Percentiles rank a stretch among this genome's conserved stretches.
phyloP scores from a whole-genome alignment of 2,888 invertebrate species.

The Diabrotica balteata region DNA sequence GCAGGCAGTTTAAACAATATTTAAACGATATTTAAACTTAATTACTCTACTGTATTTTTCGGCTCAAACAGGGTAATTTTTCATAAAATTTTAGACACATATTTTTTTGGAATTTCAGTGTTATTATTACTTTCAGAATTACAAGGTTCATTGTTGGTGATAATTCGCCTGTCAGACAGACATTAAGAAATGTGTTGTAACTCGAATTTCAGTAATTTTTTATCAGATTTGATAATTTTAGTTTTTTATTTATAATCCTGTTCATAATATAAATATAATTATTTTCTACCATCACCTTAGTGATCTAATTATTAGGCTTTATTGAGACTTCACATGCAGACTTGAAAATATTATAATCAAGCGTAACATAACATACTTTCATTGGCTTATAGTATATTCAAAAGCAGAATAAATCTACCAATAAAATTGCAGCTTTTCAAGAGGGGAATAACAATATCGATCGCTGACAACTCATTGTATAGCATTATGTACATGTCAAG shows the following conservation, averaged over 20 bases:
- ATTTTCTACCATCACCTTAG: not conserved
- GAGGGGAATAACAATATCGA: slow-evolving; percentile 44
- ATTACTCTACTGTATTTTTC: too few relatives aligned
- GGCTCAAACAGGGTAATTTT: too few relatives aligned
- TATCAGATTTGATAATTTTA: not conserved
- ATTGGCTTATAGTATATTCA: slow-evolving; percentile 13
- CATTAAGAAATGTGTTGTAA: too few relatives aligned
- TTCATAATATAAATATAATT: too few relatives aligned
- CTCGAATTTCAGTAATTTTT: not conserved
- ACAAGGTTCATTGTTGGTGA: too few relatives aligned
- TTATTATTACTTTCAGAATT: too few relatives aligned
- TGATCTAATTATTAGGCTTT: not conserved
- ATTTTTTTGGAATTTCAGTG: too few relatives aligned
- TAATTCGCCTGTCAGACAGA: too few relatives aligned
- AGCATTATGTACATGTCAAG: slow-evolving; percentile 46
- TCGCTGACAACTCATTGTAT: slow-evolving; percentile 29
- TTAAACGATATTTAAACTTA: too few relatives aligned
- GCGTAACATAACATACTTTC: not conserved
- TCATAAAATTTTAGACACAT: too few relatives aligned
- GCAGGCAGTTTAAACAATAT: too few relatives aligned
- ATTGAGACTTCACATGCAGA: not conserved
- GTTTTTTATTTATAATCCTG: not conserved
- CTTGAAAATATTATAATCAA: not conserved
- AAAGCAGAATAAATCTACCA: slow-evolving; percentile 36
- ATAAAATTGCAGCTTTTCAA: slow-evolving; percentile 41